Base-by-base conservation (phyloP, 2,888 invertebrate genomes). In the Auanema freiburgensis region DNA sequence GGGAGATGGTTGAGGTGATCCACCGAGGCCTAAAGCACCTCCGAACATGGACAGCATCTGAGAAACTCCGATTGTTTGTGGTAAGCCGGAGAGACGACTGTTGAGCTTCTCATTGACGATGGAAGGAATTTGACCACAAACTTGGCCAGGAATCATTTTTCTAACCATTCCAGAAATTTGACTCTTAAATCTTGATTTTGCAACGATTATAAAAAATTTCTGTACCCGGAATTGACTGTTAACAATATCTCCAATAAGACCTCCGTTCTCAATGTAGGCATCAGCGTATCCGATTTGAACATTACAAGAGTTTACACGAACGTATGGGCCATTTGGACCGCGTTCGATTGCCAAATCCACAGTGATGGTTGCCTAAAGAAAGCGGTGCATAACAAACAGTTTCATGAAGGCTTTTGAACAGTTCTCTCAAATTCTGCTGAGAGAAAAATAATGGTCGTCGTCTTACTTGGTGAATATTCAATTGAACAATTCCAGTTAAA, bases 191-290 rank as follows among this genome's bases (percentile, higher is more conserved):
- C 11, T 25, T 46, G 14, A 14, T 23, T 23, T 14, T 33, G 3
- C 40, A 40, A 40, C 6, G n/a, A n/a, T 8, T n/a, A 2, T 16
- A 12, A 52, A 52, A 12, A 44, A 2, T 49, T 14, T 63, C 69
- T n/a, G 61, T 24, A 79, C 79, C 66, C 79, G 66, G 71, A 81
- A 81, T 54, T 79, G 76, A 25, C 71, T 75, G 72, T 81, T 81
- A 50, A 76, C 77, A 62, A 81, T 72, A 49, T 79, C 77, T 56
- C 81, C 81, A 53, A 81, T 69, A 14, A 81, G 68, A 24, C 80
- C 81, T 56, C 79, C 81, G 63, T 81, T 81, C 66, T 79, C 74
- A 44, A 81, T 80, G 66, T 74, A 81, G 3, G 74, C 78, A 63
- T 81, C 79, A 11, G 78, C 73, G 58, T 79, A 81, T 16, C 79